Conservation (phyloP, 2,888 invertebrate genomes). For the Catocala sponsa region DNA sequence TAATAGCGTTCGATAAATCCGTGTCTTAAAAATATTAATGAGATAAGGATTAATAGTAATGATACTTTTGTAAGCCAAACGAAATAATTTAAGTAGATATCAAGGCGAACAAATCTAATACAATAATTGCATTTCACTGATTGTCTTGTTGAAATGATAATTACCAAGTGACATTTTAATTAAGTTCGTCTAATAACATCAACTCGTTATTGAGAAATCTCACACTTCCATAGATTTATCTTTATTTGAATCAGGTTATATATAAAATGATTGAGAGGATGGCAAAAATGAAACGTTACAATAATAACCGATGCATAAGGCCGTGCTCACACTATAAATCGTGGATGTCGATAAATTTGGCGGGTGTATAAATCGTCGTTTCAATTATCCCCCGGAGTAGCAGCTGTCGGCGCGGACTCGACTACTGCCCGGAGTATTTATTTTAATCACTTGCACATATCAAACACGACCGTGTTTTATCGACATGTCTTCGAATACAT, state of each 20-base stretch:
- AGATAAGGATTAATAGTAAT: constrained; percentile 48
- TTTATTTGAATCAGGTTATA: constrained; percentile 47
- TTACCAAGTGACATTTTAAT: constrained; percentile 61
- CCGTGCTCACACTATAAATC: constrained; percentile 73
- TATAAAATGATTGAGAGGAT: constrained; percentile 45
- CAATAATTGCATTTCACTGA: constrained; percentile 61
- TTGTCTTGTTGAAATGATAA: constrained; percentile 59
- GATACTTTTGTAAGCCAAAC: constrained; percentile 39
- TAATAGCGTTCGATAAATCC: constrained; percentile 52
- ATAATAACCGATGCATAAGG: constrained; percentile 59
- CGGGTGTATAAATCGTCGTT: constrained; percentile 84
- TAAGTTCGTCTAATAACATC: constrained; percentile 46
- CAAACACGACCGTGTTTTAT: constrained; percentile 68
- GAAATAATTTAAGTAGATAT: constrained; percentile 49
- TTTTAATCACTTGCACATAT: constrained; percentile 81
- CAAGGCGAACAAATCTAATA: constrained; percentile 47
- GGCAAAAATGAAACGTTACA: constrained; percentile 61
- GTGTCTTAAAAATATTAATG: constrained; percentile 38
- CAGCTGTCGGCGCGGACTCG: constrained; percentile 77
- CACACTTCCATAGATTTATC: constrained; percentile 43
- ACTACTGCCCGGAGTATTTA: constrained; percentile 81
- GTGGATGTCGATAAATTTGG: constrained; percentile 84
- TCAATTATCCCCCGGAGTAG: constrained; percentile 83
- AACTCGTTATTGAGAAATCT: constrained; percentile 45
- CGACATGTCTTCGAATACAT: constrained; percentile 66